Base-by-base conservation (phyloP, 1,140 invertebrate species). In the Drosophila fuyamai region DNA sequence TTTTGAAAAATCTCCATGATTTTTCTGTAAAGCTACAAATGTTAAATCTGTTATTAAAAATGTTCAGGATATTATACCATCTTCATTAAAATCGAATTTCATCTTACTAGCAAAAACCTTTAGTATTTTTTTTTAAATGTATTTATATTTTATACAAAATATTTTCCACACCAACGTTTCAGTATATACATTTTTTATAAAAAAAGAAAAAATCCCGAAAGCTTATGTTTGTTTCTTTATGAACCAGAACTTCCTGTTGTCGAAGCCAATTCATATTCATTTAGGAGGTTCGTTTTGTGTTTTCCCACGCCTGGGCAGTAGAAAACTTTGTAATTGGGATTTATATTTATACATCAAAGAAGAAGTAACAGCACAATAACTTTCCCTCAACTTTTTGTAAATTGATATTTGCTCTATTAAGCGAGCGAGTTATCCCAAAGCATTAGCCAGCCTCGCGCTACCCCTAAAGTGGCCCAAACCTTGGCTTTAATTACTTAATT, bases 401-500 rank as follows among this genome's bases (percentile, higher is more conserved):
- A 75, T 73, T 75, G 50, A 73, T 63, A 74, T 74, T 75, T 73
- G 58, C 68, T 74, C 14, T 73, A 63, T 75, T 65, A 65, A 65
- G 59, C 35, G 46, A 41, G 48, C 14, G 53, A 40, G n/a, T 53
- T 62, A n/a, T 9, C 38, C 59, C 50, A 35, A 35, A 10, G 38
- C 23, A 56, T 56, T 56, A 56, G 70, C 48, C 56, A 10, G 51
- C 16, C 48, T 18, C 12, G 8, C 41, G 43, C 44, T 27, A 68
- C 47, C 61, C 59, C 32, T 14, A 29, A 57, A 32, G 35, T 36
- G n/a, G 18, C 18, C 40, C 46, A 44, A 38, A 57, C 51, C 53
- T 36, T 51, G 41, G 46, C 43, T 72, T 81, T 91, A 91, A 91
- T 91, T 91, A 91, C 83, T 89, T 91, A 85, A 91, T 91, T 91